Evolutionary conservation across 2,888 invertebrate genomes (phyloP).

Genomic region (Conchocele bisecta): DNA sequence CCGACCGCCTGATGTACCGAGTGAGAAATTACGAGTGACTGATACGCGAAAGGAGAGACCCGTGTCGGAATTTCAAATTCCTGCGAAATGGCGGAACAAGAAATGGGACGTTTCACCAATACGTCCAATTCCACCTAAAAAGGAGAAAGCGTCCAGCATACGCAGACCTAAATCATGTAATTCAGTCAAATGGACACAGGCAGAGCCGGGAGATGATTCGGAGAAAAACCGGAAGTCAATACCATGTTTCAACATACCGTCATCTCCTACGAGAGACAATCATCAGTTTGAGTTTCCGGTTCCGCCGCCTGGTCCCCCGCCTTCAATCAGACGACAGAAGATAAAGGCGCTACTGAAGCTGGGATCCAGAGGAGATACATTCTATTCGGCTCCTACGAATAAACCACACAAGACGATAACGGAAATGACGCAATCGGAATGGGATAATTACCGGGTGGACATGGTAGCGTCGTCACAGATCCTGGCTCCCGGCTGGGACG

Average conservation of each 20-base stretch:
- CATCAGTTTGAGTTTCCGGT: neutral
- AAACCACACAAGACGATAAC: too few species aligned
- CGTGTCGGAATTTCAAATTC: slow-evolving; percentile 38
- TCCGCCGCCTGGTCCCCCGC: neutral
- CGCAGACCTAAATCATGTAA: slow-evolving; percentile 3
- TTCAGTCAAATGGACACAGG: too few species aligned
- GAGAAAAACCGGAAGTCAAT: too few species aligned
- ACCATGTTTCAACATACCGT: neutral
- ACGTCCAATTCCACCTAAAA: slow-evolving; percentile 4
- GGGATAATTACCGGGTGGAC: neutral
- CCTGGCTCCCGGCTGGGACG: slow-evolving; percentile 45
- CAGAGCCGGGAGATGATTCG: too few species aligned
- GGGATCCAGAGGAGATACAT: neutral
- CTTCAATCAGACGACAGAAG: neutral
- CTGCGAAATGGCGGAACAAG: slow-evolving; percentile 29
- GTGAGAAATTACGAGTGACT: slow-evolving; percentile 5
- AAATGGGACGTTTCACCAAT: slow-evolving; percentile 46
- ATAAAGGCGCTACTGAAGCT: neutral
- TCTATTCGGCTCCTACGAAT: too few species aligned
- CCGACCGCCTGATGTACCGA: slow-evolving; percentile 14
- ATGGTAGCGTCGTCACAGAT: slow-evolving; percentile 14
- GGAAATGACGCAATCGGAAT: neutral
- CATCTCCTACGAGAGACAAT: too few species aligned
- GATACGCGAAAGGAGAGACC: slow-evolving; percentile 32
- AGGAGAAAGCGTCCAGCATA: neutral